Evolutionary conservation across 2,888 invertebrate species (phyloP).

Genomic region (Xanthorhoe spadicearia): DNA sequence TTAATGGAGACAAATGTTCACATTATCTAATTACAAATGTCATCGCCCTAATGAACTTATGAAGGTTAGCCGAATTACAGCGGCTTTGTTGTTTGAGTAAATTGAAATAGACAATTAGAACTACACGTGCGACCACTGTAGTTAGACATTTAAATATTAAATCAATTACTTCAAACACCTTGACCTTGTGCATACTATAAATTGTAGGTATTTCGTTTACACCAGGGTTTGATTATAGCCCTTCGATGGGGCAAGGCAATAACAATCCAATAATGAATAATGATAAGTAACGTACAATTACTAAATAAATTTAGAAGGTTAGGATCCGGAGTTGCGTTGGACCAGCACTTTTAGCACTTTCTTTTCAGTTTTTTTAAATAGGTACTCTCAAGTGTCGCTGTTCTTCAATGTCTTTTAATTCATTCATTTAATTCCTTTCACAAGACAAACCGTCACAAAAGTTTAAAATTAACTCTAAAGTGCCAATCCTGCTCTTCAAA

Average conservation of each 20-base stretch:
- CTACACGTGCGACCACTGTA: conserved; percentile 49
- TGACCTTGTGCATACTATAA: too few relatives aligned
- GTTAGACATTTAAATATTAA: not conserved
- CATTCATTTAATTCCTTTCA: conserved; percentile 3
- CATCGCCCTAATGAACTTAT: conserved; percentile 55
- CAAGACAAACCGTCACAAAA: conserved; percentile 6
- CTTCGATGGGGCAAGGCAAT: too few relatives aligned
- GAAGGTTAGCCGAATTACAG: conserved; percentile 63
- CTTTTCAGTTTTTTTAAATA: too few relatives aligned
- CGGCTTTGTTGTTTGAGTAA: conserved; percentile 57
- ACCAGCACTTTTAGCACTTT: too few relatives aligned
- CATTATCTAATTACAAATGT: conserved; percentile 52
- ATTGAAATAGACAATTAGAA: conserved; percentile 63
- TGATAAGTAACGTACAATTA: too few relatives aligned
- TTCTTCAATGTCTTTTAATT: not conserved
- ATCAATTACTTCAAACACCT: too few relatives aligned
- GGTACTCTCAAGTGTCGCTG: too few relatives aligned
- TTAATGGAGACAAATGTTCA: conserved; percentile 47
- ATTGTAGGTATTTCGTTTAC: too few relatives aligned
- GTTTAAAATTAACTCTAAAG: conserved; percentile 23
- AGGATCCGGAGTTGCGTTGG: too few relatives aligned
- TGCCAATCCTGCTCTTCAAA: conserved; percentile 18
- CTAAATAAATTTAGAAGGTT: too few relatives aligned
- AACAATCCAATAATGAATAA: too few relatives aligned
- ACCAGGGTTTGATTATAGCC: too few relatives aligned